These are phyloP conservation scores for Macropodus opercularis DNA, from an alignment of 2,797 vertebrate species.

Conservation along the genomic window DNA sequence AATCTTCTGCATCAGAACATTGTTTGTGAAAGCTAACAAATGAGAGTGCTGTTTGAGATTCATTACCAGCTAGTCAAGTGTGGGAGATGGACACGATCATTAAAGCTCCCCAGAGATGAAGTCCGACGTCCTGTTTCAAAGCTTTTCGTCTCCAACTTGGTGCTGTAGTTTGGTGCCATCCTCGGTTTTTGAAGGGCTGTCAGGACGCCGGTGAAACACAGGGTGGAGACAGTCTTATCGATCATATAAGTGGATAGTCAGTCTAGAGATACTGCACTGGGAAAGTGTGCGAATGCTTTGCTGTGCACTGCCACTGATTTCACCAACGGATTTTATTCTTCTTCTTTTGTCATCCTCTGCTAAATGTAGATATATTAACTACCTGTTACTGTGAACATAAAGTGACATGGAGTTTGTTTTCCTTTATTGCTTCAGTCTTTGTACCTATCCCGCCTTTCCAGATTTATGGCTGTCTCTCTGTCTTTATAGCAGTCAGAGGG, in stretches of 20 bases:
- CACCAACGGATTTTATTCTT: too few relatives aligned
- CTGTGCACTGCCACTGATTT: too few relatives aligned
- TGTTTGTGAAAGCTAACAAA: conserved; percentile 42
- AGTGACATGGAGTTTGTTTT: neutral
- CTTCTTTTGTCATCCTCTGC: too few relatives aligned
- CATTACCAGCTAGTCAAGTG: conserved; percentile 18
- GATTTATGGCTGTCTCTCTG: conserved; percentile 50
- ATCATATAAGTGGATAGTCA: too few relatives aligned
- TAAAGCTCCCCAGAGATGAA: conserved; percentile 6
- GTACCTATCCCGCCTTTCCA: neutral
- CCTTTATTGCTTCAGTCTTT: conserved; percentile 29
- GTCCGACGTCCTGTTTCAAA: neutral
- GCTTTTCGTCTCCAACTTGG: neutral
- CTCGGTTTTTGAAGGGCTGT: neutral
- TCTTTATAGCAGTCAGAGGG: conserved; percentile 10
- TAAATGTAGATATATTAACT: too few relatives aligned
- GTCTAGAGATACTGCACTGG: too few relatives aligned
- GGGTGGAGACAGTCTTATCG: too few relatives aligned
- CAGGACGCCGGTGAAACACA: too few relatives aligned
- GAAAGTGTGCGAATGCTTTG: too few relatives aligned
- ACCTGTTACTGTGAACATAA: neutral
- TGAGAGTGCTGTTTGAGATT: conserved; percentile 29
- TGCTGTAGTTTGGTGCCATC: neutral
- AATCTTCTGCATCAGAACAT: conserved; percentile 25
- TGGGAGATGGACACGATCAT: conserved; percentile 6